Base-by-base conservation (phyloP, 2,888 invertebrate species). In the Eupithecia dodoneata region DNA sequence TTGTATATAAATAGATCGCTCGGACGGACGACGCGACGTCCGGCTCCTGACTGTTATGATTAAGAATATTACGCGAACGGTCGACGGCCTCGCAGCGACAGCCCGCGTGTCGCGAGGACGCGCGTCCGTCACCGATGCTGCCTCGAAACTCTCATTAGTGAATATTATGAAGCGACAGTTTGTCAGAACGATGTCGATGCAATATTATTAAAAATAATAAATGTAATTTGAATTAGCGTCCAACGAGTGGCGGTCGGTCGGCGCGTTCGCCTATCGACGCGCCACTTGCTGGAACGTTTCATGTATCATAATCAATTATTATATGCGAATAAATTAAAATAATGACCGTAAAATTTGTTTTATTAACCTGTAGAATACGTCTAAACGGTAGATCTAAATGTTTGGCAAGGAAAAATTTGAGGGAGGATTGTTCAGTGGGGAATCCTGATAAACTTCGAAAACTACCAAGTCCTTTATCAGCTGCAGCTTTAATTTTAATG, bases 261-360 rank as follows among this genome's bases (percentile, higher is more conserved):
- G 87, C 87, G 82, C 85, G 84, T 85, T 84, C 83, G 87, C 87
- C 86, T 88, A 87, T 85, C 85, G 90, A 88, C 87, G 89, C 89
- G 86, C 88, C 86, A 88, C 87, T 88, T 88, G 87, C 87, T 85
- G 88, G 89, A 82, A 86, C 88, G 90, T 90, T 93, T 91, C 93
- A 93, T 94, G 94, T 94, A 95, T 94, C 94, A 94, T 95, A 94
- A 94, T 94, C 94, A 94, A 93, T 93, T 93, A 94, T 93, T 92
- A 93, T 94, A 94, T 94, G 94, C 94, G 92, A 94, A 93, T 95
- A 94, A 94, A 95, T 94, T 90, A 74, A 78, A 74, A 76, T 76
- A 75, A 78, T 78, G 78, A 78, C 78, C 78, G 72, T 41, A 66
- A 42, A 59, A 45, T 4, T 73, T 6, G 71, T 75, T 78, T 75